Evolutionary conservation across 2,888 invertebrate species (phyloP), one percentile per base, ranked within the genome.

Genomic region (Cotesia congregata): DNA sequence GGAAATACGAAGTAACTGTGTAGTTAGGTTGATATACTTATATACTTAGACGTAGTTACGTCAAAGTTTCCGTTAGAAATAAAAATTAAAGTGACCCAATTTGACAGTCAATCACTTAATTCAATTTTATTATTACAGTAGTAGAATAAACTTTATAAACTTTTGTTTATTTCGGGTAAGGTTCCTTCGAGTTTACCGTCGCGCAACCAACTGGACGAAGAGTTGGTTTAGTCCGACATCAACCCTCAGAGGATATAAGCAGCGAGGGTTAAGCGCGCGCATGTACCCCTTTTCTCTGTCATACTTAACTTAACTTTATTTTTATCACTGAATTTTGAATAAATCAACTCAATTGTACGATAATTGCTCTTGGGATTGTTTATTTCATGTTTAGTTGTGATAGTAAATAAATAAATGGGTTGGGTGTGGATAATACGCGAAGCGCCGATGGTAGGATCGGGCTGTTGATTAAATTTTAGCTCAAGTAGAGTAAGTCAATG

Each of bases 181-280:
- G 72, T 38, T 70, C 75, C 64, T 68, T 72, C 72, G 72, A 50
- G 67, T 82, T 81, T 82, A 81, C 82, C 83, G 83, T 86, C 87
- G 87, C 87, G 87, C 87, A 85, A 86, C 85, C 82, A 82, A 87
- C 87, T 87, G 86, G 73, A 81, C 80, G 76, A 82, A 80, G 79
- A 77, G 78, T 81, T 78, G 79, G 76, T 80, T 78, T 72, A 81
- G 77, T 77, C 79, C 76, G 68, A 73, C 79, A 79, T 79, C 80
- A 80, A 79, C 81, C 81, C 79, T 76, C 77, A 64, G 64, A 40
- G 61, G 15, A 72, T 74, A 75, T 75, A 67, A 17, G 50, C 50
- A 59, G 64, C 38, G 77, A 60, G 74, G 77, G 76, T 72, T 74
- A 60, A 65, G 59, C 67, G 62, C 68, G 67, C 77, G 75, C 70